Base-by-base conservation (phyloP, 2,797 vertebrate species). In the Cichlasoma orientale region DNA sequence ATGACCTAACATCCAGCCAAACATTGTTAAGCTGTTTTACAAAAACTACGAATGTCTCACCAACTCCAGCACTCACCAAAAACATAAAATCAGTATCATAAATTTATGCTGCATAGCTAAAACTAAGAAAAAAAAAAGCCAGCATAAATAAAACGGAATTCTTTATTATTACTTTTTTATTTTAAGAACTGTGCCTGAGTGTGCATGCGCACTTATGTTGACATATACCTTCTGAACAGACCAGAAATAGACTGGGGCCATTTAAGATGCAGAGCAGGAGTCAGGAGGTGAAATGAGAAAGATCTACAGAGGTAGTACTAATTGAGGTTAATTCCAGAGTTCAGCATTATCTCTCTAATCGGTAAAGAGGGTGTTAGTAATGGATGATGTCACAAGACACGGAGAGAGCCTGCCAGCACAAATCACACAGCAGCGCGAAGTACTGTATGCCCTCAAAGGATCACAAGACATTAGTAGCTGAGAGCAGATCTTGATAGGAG, bases 241-340 rank as follows among this genome's bases (percentile, higher is more conserved):
- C 59, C 56, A 56, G 61, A n/a, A 71, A 82, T 6, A 86, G 66
- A 83, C 16, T 1, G n/a, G 58, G 73, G 73, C 80, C 29, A 79
- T 79, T 79, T 70, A 61, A 77, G 78, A 89, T 57, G 74, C 68
- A 88, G 69, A 7, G 5, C 70, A 53, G 72, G 82, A 82, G 90
- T 86, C 72, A 77, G 54, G 38, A 86, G 83, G 88, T 87, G 79
- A 89, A 88, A 87, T 82, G 78, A 88, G 80, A 77, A 76, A 77
- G 72, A 88, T 89, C 84, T 87, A 78, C 81, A 87, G 80, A 79
- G 84, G 86, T 83, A 74, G 69, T 38, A 78, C 85, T 91, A 92
- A 93, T 90, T 87, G 88, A 90, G 94, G 92, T 93, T 92, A 90
- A 93, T 93, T 91, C 86, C 74, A 86, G 80, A 86, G 90, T 90